Evolutionary conservation across 2,113 vertebrate genomes (phyloP), one percentile per base, ranked within the genome.

Genomic region (Pelecanoides urinatrix): DNA sequence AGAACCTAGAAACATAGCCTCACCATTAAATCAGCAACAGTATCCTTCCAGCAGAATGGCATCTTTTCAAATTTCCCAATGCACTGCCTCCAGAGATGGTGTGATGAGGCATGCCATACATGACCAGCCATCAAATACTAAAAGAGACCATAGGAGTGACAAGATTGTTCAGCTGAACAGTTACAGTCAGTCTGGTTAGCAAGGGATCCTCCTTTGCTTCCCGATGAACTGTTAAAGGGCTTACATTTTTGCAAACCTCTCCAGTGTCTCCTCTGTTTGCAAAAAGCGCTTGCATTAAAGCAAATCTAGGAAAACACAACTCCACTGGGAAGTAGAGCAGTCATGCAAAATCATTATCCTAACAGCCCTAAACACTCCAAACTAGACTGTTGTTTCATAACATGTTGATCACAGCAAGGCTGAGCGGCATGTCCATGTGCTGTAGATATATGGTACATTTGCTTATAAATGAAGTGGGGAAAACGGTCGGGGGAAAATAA

Each of bases 391-490:
- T 96, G 61, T 92, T 96, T 94, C 76, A 73, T 86, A 95, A 91
- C 65, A 58, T 63, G 52, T 92, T 96, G 91, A 94, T 94, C 86
- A 88, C 92, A 95, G 86, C 74, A 68, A 93, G 68, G 42, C 65
- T 81, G 91, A 94, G 89, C 84, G 86, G 44, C 67, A 73, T 92
- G 87, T 91, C 74, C 27, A 4, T 83, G 92, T 77, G 78, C 16
- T 8, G 55, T 50, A 84, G 6, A 86, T 70, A 44, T 45, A 95
- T 79, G 85, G 78, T 77, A 92, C 94, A 94, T 89, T 88, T 91
- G 79, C 73, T 94, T 95, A 88, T 68, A 96, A 94, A 96, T 86
- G 86, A 95, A 84, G 90, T 89, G 73, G 86, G 85, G 29, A 92
- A 87, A 94, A 91, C 0, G 5, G 79, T 63, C 29, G 30, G 49